Evolutionary conservation across 1,140 invertebrate genomes (phyloP), one percentile per base, ranked within the genome.

Genomic region (Chelonus insularis): DNA sequence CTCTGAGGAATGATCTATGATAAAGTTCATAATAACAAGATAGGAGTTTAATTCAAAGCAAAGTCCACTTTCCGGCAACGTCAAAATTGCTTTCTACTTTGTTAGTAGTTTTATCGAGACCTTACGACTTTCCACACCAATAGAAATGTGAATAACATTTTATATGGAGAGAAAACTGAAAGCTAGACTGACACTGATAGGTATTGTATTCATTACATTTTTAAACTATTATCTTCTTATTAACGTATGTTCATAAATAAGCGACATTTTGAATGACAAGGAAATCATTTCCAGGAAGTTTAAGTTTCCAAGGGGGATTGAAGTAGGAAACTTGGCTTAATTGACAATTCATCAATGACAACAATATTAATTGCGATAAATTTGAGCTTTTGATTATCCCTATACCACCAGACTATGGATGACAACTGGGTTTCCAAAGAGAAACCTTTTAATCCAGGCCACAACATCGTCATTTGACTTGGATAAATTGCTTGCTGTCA

Each of bases 281-380:
- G 14, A 9, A 8, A 43, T 43, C 41, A 14, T 18, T 8, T 2
- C 41, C 41, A n/a, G 41, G 41, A 8, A 18, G 16, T 16, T 16
- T 43, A 7, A 43, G 14, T 43, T 16, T 43, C 14, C 41, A 39
- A 9, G 6, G 4, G 8, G 4, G 12, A 8, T 8, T 0, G 8
- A 4, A 5, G 7, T 18, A 18, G 16, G 16, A 16, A 14, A 29
- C 52, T 18, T 29, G 20, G 50, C 23, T 54, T 60, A 60, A 60
- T 45, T 51, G 39, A 23, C 58, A 39, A 60, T 60, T 60, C 18
- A 51, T 60, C 48, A 60, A 45, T 54, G 37, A 41, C 50, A 60
- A 34, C 36, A 36, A 45, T 47, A 60, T 36, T 54, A 54, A 60
- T 52, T 20, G 25, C 37, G n/a, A n/a, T 37, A 16, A 21, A 59